phyloP scores from a whole-genome alignment of 1,140 invertebrate genomes.

The Asbolus verrucosus region DNA sequence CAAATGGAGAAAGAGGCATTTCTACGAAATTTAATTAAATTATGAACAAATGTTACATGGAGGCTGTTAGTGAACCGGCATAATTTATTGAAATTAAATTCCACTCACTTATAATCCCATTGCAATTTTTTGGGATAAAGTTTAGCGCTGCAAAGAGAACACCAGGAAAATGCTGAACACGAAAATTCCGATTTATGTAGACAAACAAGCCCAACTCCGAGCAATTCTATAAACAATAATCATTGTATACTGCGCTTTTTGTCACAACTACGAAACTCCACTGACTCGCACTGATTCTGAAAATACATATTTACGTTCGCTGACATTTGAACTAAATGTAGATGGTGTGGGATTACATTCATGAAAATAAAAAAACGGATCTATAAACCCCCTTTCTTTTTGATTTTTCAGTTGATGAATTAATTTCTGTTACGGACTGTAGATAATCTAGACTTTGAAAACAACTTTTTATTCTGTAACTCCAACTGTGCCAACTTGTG shows the following conservation, averaged over 20 bases:
- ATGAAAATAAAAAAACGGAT: too few relatives aligned
- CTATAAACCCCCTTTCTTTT: too few relatives aligned
- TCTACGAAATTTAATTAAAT: constrained; percentile 34
- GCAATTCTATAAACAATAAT: constrained; percentile 34
- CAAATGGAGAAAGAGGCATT: constrained; percentile 9
- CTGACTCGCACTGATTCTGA: too few relatives aligned
- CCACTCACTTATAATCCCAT: constrained; percentile 27
- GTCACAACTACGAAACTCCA: too few relatives aligned
- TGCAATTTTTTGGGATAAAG: constrained; percentile 1
- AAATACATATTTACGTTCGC: too few relatives aligned
- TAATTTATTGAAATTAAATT: constrained; percentile 40
- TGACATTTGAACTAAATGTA: too few relatives aligned
- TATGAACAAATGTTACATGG: constrained; percentile 36
- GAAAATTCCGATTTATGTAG: constrained; percentile 31
- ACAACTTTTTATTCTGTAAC: too few relatives aligned
- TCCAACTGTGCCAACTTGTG: too few relatives aligned
- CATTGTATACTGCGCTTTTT: constrained; percentile 13
- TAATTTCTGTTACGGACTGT: too few relatives aligned
- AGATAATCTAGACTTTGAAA: too few relatives aligned
- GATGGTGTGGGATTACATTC: too few relatives aligned
- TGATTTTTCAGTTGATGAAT: too few relatives aligned
- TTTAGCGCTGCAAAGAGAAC: neutral
- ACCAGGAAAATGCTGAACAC: constrained; percentile 1
- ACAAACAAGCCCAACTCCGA: constrained; percentile 20
- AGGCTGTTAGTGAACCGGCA: neutral